phyloP scores from a whole-genome alignment of 2,113 vertebrate species.

The Hyaena hyaena region DNA sequence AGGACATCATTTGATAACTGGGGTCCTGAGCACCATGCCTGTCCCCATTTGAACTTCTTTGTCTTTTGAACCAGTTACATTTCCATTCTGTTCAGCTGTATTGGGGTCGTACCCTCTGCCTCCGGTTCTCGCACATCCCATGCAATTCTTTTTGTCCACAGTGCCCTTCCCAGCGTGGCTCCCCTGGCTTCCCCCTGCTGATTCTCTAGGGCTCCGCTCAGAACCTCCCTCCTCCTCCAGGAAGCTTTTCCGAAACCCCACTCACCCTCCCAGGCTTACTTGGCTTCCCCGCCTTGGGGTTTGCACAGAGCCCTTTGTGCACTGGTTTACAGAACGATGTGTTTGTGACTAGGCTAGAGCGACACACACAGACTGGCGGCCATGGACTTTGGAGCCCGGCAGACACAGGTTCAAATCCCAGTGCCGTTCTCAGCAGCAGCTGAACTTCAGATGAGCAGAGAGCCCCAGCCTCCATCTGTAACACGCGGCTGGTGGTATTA shows the following conservation, averaged over 20 bases:
- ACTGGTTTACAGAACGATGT: too few species aligned
- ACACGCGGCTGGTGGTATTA: too few species aligned
- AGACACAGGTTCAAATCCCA: neutral
- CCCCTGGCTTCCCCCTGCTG: too few species aligned
- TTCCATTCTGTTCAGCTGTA: neutral
- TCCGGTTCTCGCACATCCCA: neutral
- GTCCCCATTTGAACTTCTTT: neutral
- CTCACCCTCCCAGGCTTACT: neutral
- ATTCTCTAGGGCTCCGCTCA: neutral
- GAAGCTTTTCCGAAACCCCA: neutral
- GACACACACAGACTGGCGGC: neutral
- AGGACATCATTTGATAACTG: neutral
- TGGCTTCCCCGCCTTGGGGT: neutral
- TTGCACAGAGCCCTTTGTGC: neutral
- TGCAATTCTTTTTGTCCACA: neutral
- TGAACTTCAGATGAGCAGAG: neutral
- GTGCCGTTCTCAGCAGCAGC: neutral
- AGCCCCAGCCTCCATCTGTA: too few species aligned
- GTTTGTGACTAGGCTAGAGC: neutral
- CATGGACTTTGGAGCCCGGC: neutral
- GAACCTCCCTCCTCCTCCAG: neutral
- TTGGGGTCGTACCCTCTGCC: neutral
- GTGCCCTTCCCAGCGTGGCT: neutral
- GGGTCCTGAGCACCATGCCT: neutral
- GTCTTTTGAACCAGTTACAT: neutral